A percentile compares a stretch with the other conserved stretches of the same genome.
Evolutionary conservation across 2,113 vertebrate genomes (phyloP).

Genomic region (Planiliza haematocheilus): DNA sequence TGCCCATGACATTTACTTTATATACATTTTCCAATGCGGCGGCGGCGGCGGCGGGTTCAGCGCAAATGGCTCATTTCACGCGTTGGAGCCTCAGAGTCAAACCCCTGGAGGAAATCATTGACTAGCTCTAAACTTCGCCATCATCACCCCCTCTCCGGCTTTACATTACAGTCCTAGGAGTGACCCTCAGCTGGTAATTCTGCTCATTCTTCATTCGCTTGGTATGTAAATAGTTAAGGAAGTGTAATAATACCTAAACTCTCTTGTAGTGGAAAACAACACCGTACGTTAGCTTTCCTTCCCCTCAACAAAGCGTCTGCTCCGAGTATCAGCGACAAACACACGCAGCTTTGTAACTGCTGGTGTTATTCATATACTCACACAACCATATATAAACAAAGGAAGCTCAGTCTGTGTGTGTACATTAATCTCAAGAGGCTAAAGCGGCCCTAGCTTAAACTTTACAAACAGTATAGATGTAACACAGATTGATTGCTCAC

Average conservation of each 20-base stretch:
- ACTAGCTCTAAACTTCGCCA: constrained; percentile 62
- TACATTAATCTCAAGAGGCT: constrained; percentile 28
- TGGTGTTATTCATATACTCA: constrained; percentile 48
- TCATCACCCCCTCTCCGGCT: constrained; percentile 61
- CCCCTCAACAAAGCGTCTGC: constrained; percentile 14
- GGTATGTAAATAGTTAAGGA: constrained; percentile 52
- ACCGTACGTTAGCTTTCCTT: not conserved
- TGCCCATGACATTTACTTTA: constrained; percentile 75
- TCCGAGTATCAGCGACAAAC: constrained; percentile 20
- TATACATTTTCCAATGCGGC: constrained; percentile 74
- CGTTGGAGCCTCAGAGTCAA: constrained; percentile 35
- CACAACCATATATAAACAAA: constrained; percentile 45
- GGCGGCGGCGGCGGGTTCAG: constrained; percentile 49
- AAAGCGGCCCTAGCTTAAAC: constrained; percentile 21
- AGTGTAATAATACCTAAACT: constrained; percentile 25
- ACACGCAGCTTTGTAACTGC: constrained; percentile 25
- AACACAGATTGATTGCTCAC: not conserved
- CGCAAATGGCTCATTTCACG: constrained; percentile 67
- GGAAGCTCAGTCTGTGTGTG: constrained; percentile 23
- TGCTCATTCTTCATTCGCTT: constrained; percentile 41
- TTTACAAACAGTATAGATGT: constrained; percentile 9
- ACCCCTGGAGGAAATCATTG: constrained; percentile 69
- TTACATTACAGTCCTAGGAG: constrained; percentile 40
- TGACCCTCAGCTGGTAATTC: constrained; percentile 54
- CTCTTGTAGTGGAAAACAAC: constrained; percentile 24